phyloP scores from a whole-genome alignment of 2,797 vertebrate genomes.

The Pseudomugil gertrudae region DNA sequence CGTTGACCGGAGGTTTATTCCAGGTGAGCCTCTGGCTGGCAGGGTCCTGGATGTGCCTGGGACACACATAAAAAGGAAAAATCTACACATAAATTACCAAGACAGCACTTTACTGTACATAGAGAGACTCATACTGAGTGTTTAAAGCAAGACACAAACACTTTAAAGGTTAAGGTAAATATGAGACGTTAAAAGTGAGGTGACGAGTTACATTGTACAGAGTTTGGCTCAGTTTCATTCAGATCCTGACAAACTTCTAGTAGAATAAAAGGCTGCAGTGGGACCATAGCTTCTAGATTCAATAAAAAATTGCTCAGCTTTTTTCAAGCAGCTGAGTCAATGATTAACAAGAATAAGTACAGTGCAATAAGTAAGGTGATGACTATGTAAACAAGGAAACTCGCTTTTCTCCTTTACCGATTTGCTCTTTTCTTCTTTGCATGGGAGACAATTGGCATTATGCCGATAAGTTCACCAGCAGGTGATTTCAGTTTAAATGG shows the following conservation, averaged over 20 bases:
- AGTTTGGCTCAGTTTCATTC: too few relatives aligned
- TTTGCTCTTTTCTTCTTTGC: slow-evolving; percentile 40
- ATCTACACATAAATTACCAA: neutral
- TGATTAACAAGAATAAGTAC: slow-evolving; percentile 43
- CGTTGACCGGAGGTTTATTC: slow-evolving; percentile 84
- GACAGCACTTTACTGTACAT: slow-evolving; percentile 1
- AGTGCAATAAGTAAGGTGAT: slow-evolving; percentile 10
- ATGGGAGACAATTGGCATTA: slow-evolving; percentile 56
- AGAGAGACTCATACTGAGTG: neutral
- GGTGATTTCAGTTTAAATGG: slow-evolving; percentile 29
- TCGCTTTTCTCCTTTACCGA: slow-evolving; percentile 52
- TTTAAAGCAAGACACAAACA: neutral
- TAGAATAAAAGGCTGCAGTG: slow-evolving; percentile 16
- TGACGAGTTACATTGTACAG: neutral
- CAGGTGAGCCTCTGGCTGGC: slow-evolving; percentile 86
- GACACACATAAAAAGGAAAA: slow-evolving; percentile 16
- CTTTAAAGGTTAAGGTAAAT: neutral
- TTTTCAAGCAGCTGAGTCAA: slow-evolving; percentile 19
- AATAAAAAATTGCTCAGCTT: slow-evolving; percentile 4
- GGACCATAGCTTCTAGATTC: slow-evolving; percentile 5
- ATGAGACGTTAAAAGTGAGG: neutral
- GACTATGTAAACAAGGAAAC: slow-evolving; percentile 4
- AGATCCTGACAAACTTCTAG: slow-evolving; percentile 3
- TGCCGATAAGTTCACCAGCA: slow-evolving; percentile 6
- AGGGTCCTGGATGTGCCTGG: slow-evolving; percentile 87